Evolutionary conservation across 2,888 invertebrate genomes (phyloP).

Genomic region (Andrena chrysosceles): DNA sequence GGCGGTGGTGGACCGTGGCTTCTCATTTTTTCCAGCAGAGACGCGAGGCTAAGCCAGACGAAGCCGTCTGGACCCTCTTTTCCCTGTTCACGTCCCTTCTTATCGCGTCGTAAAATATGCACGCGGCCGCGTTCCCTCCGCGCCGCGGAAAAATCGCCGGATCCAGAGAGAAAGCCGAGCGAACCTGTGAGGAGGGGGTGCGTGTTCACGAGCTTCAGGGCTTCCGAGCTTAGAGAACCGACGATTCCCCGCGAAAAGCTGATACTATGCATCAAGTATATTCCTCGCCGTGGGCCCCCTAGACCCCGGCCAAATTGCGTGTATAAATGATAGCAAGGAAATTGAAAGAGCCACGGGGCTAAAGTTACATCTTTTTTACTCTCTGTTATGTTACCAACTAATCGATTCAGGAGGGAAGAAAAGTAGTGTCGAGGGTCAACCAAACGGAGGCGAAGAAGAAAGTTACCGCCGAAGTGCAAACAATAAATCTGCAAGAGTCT

Average conservation of each 20-base stretch:
- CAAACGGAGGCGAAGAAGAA: not conserved
- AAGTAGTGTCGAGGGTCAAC: not conserved
- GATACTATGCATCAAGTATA: constrained; percentile 47
- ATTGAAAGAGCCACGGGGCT: not conserved
- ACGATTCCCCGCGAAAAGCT: constrained; percentile 10
- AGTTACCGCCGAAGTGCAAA: not conserved
- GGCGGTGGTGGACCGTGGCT: not conserved
- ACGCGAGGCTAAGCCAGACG: not conserved
- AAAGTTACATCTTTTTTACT: not conserved
- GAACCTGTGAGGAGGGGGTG: not conserved
- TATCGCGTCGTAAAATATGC: constrained; percentile 29
- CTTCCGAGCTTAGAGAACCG: not conserved
- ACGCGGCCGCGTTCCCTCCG: constrained; percentile 18
- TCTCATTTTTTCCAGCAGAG: constrained; percentile 26
- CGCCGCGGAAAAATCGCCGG: constrained; percentile 16
- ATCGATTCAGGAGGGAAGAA: not conserved
- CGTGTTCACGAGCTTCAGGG: not conserved
- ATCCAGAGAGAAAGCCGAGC: constrained; percentile 1
- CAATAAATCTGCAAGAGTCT: not conserved
- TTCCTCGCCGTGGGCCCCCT: constrained; percentile 36
- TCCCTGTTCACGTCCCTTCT: constrained; percentile 6
- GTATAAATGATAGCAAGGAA: not conserved
- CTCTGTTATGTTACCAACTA: not conserved
- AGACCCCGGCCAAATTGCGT: constrained; percentile 44
- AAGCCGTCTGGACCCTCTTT: constrained; percentile 16